These are phyloP conservation scores for Aphidius ervi DNA, from an alignment of 1,140 invertebrate species.

Conservation along the genomic window DNA sequence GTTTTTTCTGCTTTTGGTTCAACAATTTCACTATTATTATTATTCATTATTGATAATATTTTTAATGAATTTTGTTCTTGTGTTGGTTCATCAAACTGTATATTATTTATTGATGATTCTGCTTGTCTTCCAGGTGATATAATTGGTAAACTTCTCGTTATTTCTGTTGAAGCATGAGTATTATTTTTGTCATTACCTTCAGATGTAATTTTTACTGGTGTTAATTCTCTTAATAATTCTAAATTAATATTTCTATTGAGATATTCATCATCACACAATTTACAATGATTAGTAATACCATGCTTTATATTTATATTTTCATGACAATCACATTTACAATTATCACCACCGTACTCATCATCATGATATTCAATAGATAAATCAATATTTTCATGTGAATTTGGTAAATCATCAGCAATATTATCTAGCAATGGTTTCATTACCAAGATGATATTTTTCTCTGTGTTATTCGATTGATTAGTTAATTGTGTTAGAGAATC, in stretches of 20 bases:
- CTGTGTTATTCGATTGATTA: conserved; percentile 57
- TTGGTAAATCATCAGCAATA: conserved; percentile 46
- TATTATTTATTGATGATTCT: conserved; percentile 46
- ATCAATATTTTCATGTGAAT: conserved; percentile 51
- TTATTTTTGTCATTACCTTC: conserved; percentile 47
- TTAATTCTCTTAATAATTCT: conserved; percentile 64
- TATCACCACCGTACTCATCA: conserved; percentile 60
- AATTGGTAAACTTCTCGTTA: conserved; percentile 37
- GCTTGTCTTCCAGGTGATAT: conserved; percentile 35
- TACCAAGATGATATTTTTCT: conserved; percentile 61
- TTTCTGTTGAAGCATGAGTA: conserved; percentile 46
- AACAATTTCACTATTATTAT: conserved; percentile 33
- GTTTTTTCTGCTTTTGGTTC: conserved; percentile 35
- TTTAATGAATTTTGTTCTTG: conserved; percentile 34
- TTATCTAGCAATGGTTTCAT: conserved; percentile 64
- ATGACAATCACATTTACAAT: conserved; percentile 63
- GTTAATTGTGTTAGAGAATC: conserved; percentile 62
- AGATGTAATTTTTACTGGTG: conserved; percentile 63
- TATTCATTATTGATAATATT: conserved; percentile 41
- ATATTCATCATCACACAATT: conserved; percentile 63
- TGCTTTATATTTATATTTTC: conserved; percentile 48
- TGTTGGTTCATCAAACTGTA: conserved; percentile 29
- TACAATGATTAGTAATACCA: conserved; percentile 56
- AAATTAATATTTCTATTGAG: conserved; percentile 70
- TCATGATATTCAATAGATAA: conserved; percentile 47